Evolutionary conservation across 2,797 vertebrate genomes (phyloP).

Genomic region (Dryobates pubescens): DNA sequence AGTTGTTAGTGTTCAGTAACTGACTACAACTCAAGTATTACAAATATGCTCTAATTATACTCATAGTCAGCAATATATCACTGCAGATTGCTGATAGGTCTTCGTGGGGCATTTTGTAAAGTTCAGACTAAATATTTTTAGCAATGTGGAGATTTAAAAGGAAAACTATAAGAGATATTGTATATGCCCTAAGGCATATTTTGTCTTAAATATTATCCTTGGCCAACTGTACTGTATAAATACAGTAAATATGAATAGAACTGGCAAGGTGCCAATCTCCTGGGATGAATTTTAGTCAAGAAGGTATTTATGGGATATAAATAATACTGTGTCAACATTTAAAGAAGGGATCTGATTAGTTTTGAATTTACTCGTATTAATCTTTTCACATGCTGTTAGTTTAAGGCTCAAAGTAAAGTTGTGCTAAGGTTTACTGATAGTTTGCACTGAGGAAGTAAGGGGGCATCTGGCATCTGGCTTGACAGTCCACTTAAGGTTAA

Average conservation of each 20-base stretch:
- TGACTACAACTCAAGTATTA: constrained; percentile 79
- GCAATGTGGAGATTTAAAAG: constrained; percentile 78
- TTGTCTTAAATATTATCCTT: constrained; percentile 91
- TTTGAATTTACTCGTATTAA: constrained; percentile 85
- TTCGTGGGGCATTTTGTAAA: constrained; percentile 76
- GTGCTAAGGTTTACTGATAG: constrained; percentile 70
- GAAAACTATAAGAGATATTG: constrained; percentile 82
- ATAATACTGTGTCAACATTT: constrained; percentile 89
- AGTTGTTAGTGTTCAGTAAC: constrained; percentile 75
- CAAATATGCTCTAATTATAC: constrained; percentile 84
- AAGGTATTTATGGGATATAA: constrained; percentile 90
- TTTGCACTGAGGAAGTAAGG: constrained; percentile 62
- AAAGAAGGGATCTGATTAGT: constrained; percentile 81
- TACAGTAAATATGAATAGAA: constrained; percentile 90
- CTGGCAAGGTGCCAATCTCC: constrained; percentile 82
- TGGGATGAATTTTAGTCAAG: constrained; percentile 83
- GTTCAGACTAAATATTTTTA: constrained; percentile 83
- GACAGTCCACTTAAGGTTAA: constrained; percentile 56
- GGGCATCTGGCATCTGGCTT: constrained; percentile 26
- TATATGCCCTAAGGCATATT: constrained; percentile 85
- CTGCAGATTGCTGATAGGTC: constrained; percentile 74
- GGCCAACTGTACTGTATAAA: constrained; percentile 85
- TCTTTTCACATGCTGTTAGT: constrained; percentile 80
- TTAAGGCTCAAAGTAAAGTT: constrained; percentile 78
- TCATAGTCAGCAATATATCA: constrained; percentile 77